These are phyloP conservation scores for Phasianus colchicus DNA, from an alignment of 2,113 vertebrate genomes.

Conservation along the genomic window DNA sequence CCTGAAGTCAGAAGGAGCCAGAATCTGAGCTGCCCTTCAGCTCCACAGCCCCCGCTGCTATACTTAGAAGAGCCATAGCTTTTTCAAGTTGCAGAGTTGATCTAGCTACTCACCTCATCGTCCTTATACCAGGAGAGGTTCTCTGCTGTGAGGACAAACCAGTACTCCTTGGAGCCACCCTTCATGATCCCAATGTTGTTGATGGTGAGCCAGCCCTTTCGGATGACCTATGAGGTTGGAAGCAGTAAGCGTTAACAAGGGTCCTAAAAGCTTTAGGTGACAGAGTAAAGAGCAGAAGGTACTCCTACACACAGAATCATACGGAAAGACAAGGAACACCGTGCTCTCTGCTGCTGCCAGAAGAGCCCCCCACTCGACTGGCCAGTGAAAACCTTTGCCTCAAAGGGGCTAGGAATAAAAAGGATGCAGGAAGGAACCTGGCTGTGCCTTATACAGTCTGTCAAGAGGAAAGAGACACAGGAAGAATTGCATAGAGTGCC, in stretches of 20 bases:
- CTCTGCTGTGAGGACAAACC: conserved; percentile 97
- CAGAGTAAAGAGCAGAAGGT: conserved; percentile 6
- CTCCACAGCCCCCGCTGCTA: background rate
- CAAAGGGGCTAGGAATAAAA: background rate
- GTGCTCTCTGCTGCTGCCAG: conserved; percentile 62
- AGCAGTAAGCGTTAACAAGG: background rate
- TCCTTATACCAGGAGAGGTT: conserved; percentile 99
- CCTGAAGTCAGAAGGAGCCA: background rate
- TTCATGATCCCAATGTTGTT: conserved; percentile 99
- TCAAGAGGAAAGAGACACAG: conserved; percentile 21
- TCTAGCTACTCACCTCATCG: conserved; percentile 89
- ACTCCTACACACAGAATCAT: background rate
- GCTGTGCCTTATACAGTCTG: conserved; percentile 17
- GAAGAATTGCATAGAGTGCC: background rate
- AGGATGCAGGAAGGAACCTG: conserved; percentile 41
- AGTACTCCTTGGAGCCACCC: conserved; percentile 97
- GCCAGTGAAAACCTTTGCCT: background rate
- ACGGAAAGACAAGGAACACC: conserved; percentile 38
- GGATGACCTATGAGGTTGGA: conserved; percentile 89
- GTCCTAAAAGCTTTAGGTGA: background rate
- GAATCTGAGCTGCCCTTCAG: background rate
- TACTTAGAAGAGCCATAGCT: background rate
- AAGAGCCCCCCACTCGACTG: background rate
- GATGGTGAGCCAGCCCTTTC: conserved; percentile 99
- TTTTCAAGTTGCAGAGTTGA: background rate